phyloP scores from a whole-genome alignment of 2,113 vertebrate species.

The Phoenicopterus ruber region DNA sequence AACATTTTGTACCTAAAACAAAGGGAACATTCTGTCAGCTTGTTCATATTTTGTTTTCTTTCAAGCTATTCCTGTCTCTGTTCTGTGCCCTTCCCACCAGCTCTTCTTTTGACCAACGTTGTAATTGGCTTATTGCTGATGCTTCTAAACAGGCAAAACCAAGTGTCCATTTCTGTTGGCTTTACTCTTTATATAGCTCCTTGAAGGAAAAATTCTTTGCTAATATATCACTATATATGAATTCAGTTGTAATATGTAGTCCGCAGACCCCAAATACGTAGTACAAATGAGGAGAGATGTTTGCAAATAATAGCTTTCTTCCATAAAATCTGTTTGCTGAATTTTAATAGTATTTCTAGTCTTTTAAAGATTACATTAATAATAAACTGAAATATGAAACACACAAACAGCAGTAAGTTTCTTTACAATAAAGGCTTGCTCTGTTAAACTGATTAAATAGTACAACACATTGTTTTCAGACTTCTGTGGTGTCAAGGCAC shows the following conservation, averaged over 20 bases:
- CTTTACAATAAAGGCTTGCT: not conserved
- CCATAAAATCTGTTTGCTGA: not conserved
- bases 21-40: constrained; percentile 42
- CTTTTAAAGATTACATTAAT: not conserved
- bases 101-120: not conserved
- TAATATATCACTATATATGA: not conserved
- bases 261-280: not conserved
- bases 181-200: not conserved
- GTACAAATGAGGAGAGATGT: not conserved
- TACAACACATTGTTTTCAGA: constrained; percentile 30
- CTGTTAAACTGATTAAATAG: constrained; percentile 20
- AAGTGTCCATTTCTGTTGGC: not conserved
- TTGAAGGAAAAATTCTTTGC: not conserved
- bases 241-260: not conserved
- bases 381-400: not conserved
- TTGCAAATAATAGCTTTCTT: not conserved
- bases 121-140: not conserved
- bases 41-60: constrained; percentile 18
- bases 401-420: not conserved
- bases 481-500: constrained; percentile 28
- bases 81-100: not conserved
- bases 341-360: not conserved
- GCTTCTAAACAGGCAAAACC: not conserved
- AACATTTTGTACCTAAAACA: constrained; percentile 46
- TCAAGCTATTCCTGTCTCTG: not conserved